phyloP scores from a whole-genome alignment of 92 coral and sea anemone species.

The Ricordea florida region DNA sequence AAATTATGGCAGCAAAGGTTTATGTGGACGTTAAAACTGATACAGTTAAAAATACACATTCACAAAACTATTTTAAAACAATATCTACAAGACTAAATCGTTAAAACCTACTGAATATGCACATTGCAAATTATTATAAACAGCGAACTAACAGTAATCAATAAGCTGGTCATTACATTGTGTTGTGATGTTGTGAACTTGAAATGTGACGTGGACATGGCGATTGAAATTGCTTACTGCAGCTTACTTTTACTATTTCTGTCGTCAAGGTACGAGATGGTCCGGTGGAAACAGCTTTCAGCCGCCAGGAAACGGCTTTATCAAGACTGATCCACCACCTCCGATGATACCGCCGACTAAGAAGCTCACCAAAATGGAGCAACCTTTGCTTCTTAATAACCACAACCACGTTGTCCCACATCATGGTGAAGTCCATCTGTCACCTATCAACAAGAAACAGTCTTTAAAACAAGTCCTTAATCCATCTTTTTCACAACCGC shows the following conservation, averaged over 20 bases:
- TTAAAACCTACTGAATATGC: too few species aligned
- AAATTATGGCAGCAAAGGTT: too few species aligned
- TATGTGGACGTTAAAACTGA: too few species aligned
- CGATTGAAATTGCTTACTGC: too few species aligned
- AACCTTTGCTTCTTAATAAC: constrained; percentile 58
- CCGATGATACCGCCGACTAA: constrained; percentile 35
- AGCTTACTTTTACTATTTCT: neutral
- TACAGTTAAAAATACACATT: too few species aligned
- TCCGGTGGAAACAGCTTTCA: constrained; percentile 46
- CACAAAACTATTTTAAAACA: too few species aligned
- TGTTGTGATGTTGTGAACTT: too few species aligned
- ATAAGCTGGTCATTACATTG: too few species aligned
- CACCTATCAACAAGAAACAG: constrained; percentile 75
- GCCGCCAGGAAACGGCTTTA: constrained; percentile 66
- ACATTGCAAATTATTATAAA: too few species aligned
- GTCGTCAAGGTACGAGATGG: constrained; percentile 56
- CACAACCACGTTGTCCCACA: constrained; percentile 79
- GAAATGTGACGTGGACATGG: too few species aligned
- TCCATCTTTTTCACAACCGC: constrained; percentile 54
- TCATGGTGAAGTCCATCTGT: constrained; percentile 50
- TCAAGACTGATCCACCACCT: constrained; percentile 53
- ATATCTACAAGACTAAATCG: too few species aligned
- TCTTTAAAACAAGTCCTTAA: constrained; percentile 61
- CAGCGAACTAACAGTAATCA: too few species aligned
- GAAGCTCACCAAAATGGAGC: constrained; percentile 60